phyloP scores from a whole-genome alignment of 2,797 vertebrate genomes.

The Heterohyrax brucei region DNA sequence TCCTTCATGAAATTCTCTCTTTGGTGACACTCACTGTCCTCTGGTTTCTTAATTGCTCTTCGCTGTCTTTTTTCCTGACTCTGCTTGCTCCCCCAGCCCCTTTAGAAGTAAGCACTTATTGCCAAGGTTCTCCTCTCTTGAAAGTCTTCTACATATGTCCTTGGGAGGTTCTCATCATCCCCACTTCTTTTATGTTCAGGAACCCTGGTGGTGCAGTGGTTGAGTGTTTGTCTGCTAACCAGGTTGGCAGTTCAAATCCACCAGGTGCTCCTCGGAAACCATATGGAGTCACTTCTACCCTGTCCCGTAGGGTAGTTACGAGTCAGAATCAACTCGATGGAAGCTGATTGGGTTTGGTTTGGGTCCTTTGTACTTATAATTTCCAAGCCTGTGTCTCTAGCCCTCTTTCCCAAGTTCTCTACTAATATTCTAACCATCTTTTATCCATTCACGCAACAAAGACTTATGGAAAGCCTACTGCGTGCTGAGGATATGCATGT shows the following conservation, averaged over 20 bases:
- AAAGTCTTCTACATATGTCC: fast-evolving
- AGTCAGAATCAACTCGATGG: too few species aligned
- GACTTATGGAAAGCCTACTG: neutral
- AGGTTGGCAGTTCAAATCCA: too few species aligned
- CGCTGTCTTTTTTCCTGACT: neutral
- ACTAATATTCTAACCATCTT: neutral
- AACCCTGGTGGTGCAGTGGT: too few species aligned
- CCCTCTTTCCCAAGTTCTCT: neutral
- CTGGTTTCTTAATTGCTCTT: neutral
- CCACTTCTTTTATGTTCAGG: neutral
- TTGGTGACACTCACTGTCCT: neutral
- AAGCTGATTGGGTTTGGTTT: too few species aligned
- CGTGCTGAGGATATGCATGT: neutral
- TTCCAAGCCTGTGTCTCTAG: neutral
- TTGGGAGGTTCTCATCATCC: neutral
- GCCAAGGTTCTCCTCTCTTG: neutral
- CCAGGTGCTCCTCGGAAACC: too few species aligned
- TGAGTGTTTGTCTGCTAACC: too few species aligned
- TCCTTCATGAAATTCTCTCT: neutral
- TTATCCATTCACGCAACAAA: conserved; percentile 16
- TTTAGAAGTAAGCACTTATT: neutral
- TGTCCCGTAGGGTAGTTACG: too few species aligned
- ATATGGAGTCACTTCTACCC: too few species aligned
- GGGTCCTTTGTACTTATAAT: neutral
- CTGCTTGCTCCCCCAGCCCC: neutral